Conservation (phyloP, 2,113 vertebrate species). For the Arizona elegans region DNA sequence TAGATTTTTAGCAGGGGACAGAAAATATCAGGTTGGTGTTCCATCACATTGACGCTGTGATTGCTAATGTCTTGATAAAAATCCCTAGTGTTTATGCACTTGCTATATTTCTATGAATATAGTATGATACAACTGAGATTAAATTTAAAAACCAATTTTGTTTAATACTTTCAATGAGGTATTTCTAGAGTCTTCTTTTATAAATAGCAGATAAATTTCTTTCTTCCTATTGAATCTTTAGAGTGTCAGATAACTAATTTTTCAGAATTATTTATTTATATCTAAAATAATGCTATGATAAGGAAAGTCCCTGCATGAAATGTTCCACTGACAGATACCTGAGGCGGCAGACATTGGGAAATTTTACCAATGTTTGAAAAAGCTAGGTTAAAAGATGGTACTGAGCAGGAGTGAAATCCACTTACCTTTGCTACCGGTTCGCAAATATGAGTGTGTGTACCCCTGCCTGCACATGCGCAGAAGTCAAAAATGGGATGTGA, state of each 20-base stretch:
- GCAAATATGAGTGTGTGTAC: too few species aligned
- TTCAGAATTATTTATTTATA: constrained; percentile 46
- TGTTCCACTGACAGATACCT: background rate
- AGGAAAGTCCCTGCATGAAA: background rate
- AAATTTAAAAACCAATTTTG: background rate
- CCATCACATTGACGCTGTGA: background rate
- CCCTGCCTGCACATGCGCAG: too few species aligned
- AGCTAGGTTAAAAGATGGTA: background rate
- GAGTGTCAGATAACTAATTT: constrained; percentile 15
- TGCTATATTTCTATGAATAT: background rate
- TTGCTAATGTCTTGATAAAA: background rate
- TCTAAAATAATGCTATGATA: background rate
- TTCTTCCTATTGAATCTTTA: constrained; percentile 58
- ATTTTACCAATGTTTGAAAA: background rate
- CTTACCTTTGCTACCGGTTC: too few species aligned
- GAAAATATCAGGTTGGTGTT: background rate
- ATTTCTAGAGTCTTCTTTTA: constrained; percentile 50
- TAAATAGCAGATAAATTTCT: constrained; percentile 19
- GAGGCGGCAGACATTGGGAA: background rate
- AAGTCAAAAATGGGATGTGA: too few species aligned
- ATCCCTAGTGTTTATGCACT: background rate
- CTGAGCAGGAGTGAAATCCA: background rate
- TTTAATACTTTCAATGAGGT: constrained; percentile 45
- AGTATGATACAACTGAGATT: background rate
- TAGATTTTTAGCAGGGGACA: background rate